phyloP scores from a whole-genome alignment of 2,888 invertebrate species.

The Leptogaster cylindrica region DNA sequence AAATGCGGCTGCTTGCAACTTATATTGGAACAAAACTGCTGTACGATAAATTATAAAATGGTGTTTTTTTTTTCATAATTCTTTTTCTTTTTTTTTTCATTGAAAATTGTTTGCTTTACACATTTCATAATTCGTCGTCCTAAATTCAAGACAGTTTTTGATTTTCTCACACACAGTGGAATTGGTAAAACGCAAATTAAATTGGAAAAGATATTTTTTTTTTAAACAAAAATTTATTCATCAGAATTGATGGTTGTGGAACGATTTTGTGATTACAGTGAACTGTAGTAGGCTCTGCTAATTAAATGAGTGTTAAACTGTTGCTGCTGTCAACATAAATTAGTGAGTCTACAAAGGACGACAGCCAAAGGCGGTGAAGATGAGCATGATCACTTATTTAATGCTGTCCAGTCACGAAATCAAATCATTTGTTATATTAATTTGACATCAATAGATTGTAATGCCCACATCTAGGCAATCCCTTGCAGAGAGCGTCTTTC shows the following conservation, averaged over 20 bases:
- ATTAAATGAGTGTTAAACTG: slow-evolving; percentile 20
- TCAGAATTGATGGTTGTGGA: slow-evolving; percentile 4
- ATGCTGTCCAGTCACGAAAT: slow-evolving; percentile 3
- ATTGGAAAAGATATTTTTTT: slow-evolving; percentile 16
- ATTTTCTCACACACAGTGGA: slow-evolving; percentile 23
- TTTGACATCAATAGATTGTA: slow-evolving; percentile 21
- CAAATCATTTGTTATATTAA: slow-evolving; percentile 21
- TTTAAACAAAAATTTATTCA: slow-evolving; percentile 11
- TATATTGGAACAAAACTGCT: not conserved
- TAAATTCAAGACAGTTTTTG: not conserved
- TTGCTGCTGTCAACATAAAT: slow-evolving; percentile 21
- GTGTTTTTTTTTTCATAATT: slow-evolving; percentile 25
- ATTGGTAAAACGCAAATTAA: slow-evolving; percentile 18
- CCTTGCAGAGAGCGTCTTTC: not conserved
- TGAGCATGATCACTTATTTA: slow-evolving; percentile 11
- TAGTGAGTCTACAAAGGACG: not conserved
- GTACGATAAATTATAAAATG: slow-evolving; percentile 20
- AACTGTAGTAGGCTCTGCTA: slow-evolving; percentile 6
- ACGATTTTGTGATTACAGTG: not conserved
- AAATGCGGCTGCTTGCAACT: not conserved
- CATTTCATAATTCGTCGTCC: slow-evolving; percentile 3
- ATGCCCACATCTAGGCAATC: slow-evolving; percentile 4
- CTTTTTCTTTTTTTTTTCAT: not conserved
- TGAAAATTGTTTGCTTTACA: not conserved
- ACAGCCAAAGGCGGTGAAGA: not conserved